These are phyloP conservation scores for Caranx melampygus DNA, from an alignment of 2,113 vertebrate genomes.

Conservation along the genomic window DNA sequence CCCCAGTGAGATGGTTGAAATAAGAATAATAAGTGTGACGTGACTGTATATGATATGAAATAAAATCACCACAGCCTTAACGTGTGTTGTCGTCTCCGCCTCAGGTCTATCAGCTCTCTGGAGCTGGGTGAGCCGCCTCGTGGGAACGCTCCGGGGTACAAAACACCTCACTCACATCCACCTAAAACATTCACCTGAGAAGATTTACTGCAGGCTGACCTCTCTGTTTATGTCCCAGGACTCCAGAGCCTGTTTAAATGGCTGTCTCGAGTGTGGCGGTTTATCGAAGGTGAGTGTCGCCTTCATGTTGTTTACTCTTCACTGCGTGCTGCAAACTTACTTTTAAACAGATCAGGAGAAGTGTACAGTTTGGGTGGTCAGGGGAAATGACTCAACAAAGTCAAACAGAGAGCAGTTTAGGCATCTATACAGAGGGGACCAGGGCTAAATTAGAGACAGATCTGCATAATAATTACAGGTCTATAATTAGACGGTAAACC, in stretches of 20 bases:
- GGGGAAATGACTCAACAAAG: conserved; percentile 1
- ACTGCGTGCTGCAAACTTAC: conserved; percentile 4
- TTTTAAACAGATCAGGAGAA: conserved; percentile 16
- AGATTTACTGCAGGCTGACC: not conserved
- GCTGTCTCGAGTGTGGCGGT: conserved; percentile 62
- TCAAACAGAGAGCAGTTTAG: conserved; percentile 17
- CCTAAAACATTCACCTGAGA: not conserved
- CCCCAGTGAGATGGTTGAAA: not conserved
- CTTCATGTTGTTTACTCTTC: conserved; percentile 15
- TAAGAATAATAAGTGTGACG: not conserved
- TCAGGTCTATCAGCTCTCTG: conserved; percentile 77
- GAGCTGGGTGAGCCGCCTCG: conserved; percentile 73
- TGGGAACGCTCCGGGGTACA: conserved; percentile 77
- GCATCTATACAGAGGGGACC: conserved; percentile 7
- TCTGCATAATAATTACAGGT: conserved; percentile 19
- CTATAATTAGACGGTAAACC: conserved; percentile 22
- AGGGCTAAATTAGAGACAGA: conserved; percentile 2
- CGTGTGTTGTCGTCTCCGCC: not conserved
- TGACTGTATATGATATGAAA: not conserved
- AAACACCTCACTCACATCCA: not conserved
- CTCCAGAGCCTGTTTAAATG: conserved; percentile 71
- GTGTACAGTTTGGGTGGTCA: not conserved
- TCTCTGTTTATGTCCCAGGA: conserved; percentile 43
- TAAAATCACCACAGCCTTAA: not conserved
- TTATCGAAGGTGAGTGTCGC: conserved; percentile 64